phyloP scores from a whole-genome alignment of 2,797 vertebrate species.

The Alcedo atthis region DNA sequence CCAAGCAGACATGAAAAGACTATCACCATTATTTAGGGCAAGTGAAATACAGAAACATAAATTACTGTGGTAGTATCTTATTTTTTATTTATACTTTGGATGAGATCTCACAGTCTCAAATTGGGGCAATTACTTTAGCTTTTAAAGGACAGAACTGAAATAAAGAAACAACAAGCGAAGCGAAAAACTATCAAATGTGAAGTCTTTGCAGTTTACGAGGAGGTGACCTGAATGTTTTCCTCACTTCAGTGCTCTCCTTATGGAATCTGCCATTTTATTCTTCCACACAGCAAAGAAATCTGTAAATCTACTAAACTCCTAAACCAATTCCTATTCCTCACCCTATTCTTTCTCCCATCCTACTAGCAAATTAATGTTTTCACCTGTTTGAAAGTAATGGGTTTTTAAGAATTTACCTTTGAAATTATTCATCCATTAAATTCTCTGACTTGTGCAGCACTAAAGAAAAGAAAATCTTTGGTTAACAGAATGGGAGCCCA shows the following conservation, averaged over 20 bases:
- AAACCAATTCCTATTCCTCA: background rate
- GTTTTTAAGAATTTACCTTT: background rate
- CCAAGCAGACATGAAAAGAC: background rate
- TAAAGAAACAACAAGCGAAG: background rate
- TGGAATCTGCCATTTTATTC: background rate
- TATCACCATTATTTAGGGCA: background rate
- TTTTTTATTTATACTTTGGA: constrained; percentile 5
- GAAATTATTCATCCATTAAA: background rate
- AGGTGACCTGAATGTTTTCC: background rate
- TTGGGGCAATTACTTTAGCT: background rate
- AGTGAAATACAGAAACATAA: background rate
- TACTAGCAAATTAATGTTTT: constrained; percentile 1
- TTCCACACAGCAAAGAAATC: background rate
- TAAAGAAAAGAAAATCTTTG: background rate
- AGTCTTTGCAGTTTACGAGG: background rate
- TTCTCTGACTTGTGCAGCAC: background rate
- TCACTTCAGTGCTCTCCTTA: background rate
- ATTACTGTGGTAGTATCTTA: background rate
- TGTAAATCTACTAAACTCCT: background rate
- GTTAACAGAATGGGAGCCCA: background rate
- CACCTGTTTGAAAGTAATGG: background rate
- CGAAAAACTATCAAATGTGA: background rate
- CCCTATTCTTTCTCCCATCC: background rate
- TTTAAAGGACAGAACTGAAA: background rate
- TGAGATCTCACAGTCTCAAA: background rate